These are phyloP conservation scores for Hirtodrosophila confusa DNA, from an alignment of 2,888 invertebrate genomes.

Conservation along the genomic window DNA sequence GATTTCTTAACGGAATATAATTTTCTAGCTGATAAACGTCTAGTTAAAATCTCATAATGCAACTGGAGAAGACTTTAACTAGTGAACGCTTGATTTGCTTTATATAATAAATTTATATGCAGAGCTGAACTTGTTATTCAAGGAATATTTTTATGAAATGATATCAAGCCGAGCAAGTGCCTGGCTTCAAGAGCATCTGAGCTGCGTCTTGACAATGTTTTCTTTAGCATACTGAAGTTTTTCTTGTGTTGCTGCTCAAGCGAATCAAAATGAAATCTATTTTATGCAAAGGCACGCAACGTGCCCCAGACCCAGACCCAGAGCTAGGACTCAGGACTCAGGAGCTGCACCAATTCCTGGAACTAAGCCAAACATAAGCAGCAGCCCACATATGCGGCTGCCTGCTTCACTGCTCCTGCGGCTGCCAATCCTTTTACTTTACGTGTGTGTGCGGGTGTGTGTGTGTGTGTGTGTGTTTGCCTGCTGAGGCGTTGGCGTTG, in stretches of 20 bases:
- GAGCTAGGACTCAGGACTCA: background rate
- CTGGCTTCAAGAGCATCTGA: conserved; percentile 31
- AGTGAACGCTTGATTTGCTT: background rate
- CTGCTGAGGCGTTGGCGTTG: conserved; percentile 53
- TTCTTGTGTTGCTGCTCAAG: conserved; percentile 48
- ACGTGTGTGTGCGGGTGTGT: conserved; percentile 6
- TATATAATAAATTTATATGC: conserved; percentile 15
- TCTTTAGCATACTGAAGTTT: conserved; percentile 27
- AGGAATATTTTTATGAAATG: conserved; percentile 12
- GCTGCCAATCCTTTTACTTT: conserved; percentile 40
- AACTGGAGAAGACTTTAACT: no score
- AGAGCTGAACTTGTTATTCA: background rate
- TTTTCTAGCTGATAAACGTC: no score
- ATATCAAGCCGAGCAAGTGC: background rate
- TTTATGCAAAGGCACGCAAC: conserved; percentile 75
- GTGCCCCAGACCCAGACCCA: conserved; percentile 16
- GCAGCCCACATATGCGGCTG: conserved; percentile 49
- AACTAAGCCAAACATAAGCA: conserved; percentile 59
- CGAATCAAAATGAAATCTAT: conserved; percentile 73
- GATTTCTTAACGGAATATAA: no score
- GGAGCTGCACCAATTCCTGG: conserved; percentile 15
- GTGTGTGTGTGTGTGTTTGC: conserved; percentile 32
- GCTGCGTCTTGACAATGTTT: conserved; percentile 23
- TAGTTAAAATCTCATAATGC: no score
- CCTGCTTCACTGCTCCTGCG: conserved; percentile 42